Evolutionary conservation across 2,113 vertebrate species (phyloP).

Genomic region (Microtus oregoni): DNA sequence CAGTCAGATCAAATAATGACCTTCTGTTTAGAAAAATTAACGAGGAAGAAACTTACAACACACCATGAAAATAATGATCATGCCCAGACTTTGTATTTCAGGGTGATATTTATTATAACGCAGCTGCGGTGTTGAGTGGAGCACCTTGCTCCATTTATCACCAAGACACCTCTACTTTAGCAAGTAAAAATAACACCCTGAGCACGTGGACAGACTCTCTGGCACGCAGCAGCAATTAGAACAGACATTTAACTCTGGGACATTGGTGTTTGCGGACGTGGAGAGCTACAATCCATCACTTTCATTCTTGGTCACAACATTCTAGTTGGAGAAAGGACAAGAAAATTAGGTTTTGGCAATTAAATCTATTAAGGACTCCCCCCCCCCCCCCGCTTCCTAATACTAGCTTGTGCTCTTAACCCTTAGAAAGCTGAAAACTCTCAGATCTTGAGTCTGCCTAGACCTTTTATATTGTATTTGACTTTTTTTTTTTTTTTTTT

Average conservation of each 20-base stretch:
- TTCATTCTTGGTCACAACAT: slow-evolving; percentile 63
- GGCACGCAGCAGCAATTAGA: slow-evolving; percentile 68
- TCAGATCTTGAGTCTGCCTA: background rate
- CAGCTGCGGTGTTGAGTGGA: background rate
- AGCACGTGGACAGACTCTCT: slow-evolving; percentile 24
- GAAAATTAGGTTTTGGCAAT: slow-evolving; percentile 73
- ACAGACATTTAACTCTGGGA: slow-evolving; percentile 62
- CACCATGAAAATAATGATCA: background rate
- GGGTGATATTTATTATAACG: slow-evolving; percentile 55
- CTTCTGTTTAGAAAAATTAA: background rate
- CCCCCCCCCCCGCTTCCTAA: background rate
- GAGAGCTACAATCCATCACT: slow-evolving; percentile 66
- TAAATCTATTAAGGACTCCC: slow-evolving; percentile 46
- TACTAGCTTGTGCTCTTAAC: background rate
- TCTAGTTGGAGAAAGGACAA: slow-evolving; percentile 70
- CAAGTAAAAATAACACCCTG: slow-evolving; percentile 67
- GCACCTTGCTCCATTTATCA: slow-evolving; percentile 64
- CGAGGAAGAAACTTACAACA: background rate
- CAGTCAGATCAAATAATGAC: slow-evolving; percentile 25
- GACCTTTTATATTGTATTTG: background rate
- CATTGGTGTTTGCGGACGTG: fast-evolving
- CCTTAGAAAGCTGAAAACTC: background rate
- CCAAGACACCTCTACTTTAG: slow-evolving; percentile 67
- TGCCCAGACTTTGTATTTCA: slow-evolving; percentile 40
- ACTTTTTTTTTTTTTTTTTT: too few relatives aligned